A percentile compares a stretch with the other conserved stretches of the same genome.
These are phyloP conservation scores for Xenopus petersii DNA, from an alignment of 2,797 vertebrate genomes.

Conservation along the genomic window DNA sequence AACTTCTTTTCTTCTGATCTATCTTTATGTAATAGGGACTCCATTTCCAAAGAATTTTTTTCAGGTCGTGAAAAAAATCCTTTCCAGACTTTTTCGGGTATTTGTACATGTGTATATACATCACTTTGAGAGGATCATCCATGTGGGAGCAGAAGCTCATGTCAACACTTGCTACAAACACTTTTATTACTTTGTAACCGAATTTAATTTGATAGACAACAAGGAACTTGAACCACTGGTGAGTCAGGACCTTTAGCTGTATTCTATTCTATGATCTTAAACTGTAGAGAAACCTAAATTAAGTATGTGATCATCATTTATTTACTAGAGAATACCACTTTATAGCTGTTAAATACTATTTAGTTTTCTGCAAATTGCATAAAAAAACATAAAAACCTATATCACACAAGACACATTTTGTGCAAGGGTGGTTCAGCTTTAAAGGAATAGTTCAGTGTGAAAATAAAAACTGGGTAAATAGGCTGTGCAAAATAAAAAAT, in stretches of 20 bases:
- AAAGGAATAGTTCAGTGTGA: no score
- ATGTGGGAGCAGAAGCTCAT: conserved; percentile 96
- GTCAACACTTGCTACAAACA: conserved; percentile 99
- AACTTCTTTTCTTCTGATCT: not conserved
- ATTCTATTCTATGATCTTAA: no score
- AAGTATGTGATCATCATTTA: no score
- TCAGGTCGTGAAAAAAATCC: conserved; percentile 93
- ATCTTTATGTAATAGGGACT: conserved; percentile 72
- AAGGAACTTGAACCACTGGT: conserved; percentile 98
- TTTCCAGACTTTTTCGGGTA: conserved; percentile 93
- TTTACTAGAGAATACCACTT: no score
- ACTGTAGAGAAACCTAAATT: no score
- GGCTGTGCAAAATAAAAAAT: no score
- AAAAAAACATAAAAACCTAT: no score
- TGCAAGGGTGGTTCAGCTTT: no score
- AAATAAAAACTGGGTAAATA: no score
- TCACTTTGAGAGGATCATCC: conserved; percentile 91
- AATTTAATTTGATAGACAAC: conserved; percentile 92
- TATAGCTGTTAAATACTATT: no score
- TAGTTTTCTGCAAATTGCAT: no score
- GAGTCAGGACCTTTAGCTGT: conserved; percentile 42
- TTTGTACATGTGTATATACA: conserved; percentile 99
- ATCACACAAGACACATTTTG: no score
- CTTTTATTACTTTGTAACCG: conserved; percentile 93
- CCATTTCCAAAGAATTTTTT: conserved; percentile 97